Percentiles rank a stretch among this genome's conserved stretches.
These are phyloP conservation scores for Orbicella faveolata DNA, from an alignment of 64 coral and sea anemone genomes.

Conservation along the genomic window DNA sequence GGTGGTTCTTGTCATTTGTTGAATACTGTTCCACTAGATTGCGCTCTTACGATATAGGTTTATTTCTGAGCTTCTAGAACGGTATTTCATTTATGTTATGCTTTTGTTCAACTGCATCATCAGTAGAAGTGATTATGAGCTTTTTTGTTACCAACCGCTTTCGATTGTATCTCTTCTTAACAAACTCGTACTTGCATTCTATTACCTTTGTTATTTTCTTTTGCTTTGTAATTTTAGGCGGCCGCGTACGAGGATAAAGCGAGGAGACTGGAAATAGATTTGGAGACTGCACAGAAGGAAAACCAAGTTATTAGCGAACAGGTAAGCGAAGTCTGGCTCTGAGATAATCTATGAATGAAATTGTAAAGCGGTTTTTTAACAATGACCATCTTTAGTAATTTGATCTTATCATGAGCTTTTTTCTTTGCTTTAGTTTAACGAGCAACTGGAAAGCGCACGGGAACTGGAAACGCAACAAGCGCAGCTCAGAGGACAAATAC, in stretches of 20 bases:
- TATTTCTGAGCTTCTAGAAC: no score
- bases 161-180: no score
- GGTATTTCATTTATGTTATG: no score
- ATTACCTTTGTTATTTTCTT: background rate
- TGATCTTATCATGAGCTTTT: background rate
- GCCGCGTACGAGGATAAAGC: conserved; percentile 82
- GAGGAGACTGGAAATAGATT: conserved; percentile 78
- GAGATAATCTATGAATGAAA: background rate
- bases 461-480: conserved; percentile 65
- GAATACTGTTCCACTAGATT: no score
- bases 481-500: conserved; percentile 70
- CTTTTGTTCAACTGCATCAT: no score
- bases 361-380: background rate
- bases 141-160: no score
- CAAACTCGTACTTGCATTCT: no score
- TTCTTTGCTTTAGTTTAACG: conserved; percentile 66
- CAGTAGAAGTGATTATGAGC: no score
- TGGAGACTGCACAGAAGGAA: conserved; percentile 82
- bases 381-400: background rate
- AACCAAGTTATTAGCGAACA: conserved; percentile 75
- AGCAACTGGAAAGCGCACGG: conserved; percentile 58
- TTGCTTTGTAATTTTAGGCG: conserved; percentile 37
- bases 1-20: no score
- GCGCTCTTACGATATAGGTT: no score
- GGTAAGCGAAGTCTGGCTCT: background rate